Evolutionary conservation across 2,113 vertebrate genomes (phyloP).

Genomic region (Macroglossus sobrinus): DNA sequence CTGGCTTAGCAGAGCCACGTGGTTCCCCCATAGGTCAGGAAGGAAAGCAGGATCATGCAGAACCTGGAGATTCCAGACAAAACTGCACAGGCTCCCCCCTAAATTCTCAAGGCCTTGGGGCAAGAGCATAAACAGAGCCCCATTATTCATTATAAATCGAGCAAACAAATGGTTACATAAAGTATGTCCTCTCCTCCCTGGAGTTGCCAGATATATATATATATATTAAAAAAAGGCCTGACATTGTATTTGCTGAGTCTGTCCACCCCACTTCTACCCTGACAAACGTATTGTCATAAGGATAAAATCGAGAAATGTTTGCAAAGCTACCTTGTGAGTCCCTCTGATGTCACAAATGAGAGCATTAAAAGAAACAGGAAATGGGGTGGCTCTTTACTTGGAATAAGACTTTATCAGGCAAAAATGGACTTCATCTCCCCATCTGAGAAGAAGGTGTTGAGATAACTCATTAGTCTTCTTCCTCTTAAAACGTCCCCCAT

Average conservation of each 20-base stretch:
- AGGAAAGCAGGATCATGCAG: neutral
- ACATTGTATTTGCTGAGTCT: neutral
- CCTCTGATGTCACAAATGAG: neutral
- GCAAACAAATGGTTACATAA: neutral
- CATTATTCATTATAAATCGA: neutral
- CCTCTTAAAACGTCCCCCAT: accelerated
- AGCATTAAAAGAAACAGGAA: neutral
- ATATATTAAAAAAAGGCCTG: neutral
- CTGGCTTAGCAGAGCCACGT: neutral
- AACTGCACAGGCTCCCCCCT: neutral
- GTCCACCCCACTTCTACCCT: neutral
- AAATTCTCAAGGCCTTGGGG: neutral
- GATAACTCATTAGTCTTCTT: too few relatives aligned
- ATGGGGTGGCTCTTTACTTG: accelerated
- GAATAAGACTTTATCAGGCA: accelerated
- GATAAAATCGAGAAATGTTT: neutral
- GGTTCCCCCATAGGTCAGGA: neutral
- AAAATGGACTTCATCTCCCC: neutral
- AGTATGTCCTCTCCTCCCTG: neutral
- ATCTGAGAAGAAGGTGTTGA: neutral
- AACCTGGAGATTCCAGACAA: neutral
- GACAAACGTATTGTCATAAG: neutral
- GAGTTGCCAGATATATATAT: neutral
- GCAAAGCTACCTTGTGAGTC: neutral
- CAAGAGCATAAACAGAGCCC: neutral